A percentile compares a stretch with the other conserved stretches of the same genome.
phyloP scores from a whole-genome alignment of 30 jellyfish, hydroid and myxozoan species.

The Morbakka virulenta region DNA sequence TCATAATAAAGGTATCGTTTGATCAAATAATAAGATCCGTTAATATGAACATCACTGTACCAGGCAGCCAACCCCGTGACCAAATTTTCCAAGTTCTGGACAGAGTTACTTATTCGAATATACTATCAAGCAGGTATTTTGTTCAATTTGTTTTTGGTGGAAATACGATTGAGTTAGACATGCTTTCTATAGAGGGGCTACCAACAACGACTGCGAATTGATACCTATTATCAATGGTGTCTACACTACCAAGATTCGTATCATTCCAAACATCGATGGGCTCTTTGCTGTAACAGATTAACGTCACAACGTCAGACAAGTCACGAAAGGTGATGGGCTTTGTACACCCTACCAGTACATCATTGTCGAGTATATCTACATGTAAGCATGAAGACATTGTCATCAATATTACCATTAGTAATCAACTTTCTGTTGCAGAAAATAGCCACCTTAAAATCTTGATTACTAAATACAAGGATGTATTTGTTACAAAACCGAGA shows the following conservation, averaged over 20 bases:
- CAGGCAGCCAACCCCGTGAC: conserved; percentile 44
- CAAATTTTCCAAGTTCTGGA: conserved; percentile 39
- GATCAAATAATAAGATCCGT: too few species aligned
- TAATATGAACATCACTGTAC: too few species aligned
- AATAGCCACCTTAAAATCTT: too few species aligned
- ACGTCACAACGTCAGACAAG: conserved; percentile 34
- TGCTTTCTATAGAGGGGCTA: conserved; percentile 17
- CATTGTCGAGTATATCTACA: too few species aligned
- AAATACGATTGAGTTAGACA: conserved; percentile 18
- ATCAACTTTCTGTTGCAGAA: too few species aligned
- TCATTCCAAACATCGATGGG: conserved; percentile 11
- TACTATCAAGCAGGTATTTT: conserved; percentile 22
- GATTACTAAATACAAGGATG: too few species aligned
- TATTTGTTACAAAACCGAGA: too few species aligned
- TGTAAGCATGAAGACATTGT: too few species aligned
- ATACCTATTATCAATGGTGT: too few species aligned
- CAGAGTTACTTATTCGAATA: conserved; percentile 14
- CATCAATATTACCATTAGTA: too few species aligned
- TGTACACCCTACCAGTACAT: too few species aligned
- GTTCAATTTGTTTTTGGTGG: conserved; percentile 13
- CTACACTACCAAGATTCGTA: not conserved
- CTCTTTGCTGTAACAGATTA: conserved; percentile 11
- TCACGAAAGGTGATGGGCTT: conserved; percentile 40
- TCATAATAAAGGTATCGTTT: too few species aligned
- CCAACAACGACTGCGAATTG: not conserved